Base-by-base conservation (phyloP, 2,888 invertebrate species). In the Crematogaster levior region DNA sequence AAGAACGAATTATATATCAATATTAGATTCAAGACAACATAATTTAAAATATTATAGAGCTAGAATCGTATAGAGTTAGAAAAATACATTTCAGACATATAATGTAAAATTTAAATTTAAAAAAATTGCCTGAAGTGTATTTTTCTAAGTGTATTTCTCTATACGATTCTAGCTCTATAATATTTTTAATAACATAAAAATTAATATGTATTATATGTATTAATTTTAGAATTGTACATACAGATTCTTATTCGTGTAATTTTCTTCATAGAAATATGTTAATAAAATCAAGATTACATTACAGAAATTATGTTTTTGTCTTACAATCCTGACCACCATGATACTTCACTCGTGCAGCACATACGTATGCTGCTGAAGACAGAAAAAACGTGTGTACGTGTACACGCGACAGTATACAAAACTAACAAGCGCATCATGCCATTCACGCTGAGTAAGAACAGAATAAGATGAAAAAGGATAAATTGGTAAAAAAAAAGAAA, bases 401-500 rank as follows among this genome's bases (percentile, higher is more conserved):
- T 15, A 24, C 63, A 63, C 40, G 24, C 24, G 48, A 53, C 51
- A 68, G 51, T 51, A 37, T 51, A 70, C 24, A 5, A 48, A 37
- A 15, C 24, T 53, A 53, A 70, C 51, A 9, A 70, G 51, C 34
- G 21, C 15, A 53, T 70, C 48, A 51, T 37, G 51, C 18, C 30
- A 68, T 68, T 68, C 30, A 48, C 30, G 68, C n/a, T 10, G 34
- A n/a, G 18, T 30, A 70, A 70, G 10, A 53, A 48, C 30, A 68
- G 34, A 34, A 70, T 24, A 53, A 51, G 10, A 70, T 34, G 10
- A 21, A 37, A 70, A 65, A 15, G 24, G 4, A 3, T 68, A 51
- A 68, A 68, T 68, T 68, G 48, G 9, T 53, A 68, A 48, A 68
- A 48, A 68, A 30, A 12, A 4, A 51, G 9, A 37, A 68, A n/a